Evolutionary conservation across 2,888 invertebrate species (phyloP).

Genomic region (Ferdinandea cuprea): DNA sequence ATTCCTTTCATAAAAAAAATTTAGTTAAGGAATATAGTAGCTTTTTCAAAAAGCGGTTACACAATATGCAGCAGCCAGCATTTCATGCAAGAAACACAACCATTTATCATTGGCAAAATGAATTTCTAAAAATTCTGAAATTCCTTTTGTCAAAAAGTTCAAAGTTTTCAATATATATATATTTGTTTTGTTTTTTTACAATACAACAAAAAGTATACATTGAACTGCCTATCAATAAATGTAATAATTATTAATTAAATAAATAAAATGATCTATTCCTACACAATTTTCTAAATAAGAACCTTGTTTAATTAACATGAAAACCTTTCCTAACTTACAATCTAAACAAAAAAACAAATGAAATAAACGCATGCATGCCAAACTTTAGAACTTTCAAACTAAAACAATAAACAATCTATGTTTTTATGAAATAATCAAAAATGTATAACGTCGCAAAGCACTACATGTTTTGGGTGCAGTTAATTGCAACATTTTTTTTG

Average conservation of each 20-base stretch:
- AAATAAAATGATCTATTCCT: slow-evolving; percentile 51
- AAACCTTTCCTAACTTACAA: slow-evolving; percentile 32
- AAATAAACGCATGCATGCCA: slow-evolving; percentile 51
- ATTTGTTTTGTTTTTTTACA: no score
- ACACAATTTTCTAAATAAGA: slow-evolving; percentile 29
- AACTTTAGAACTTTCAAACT: slow-evolving; percentile 29
- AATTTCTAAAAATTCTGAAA: slow-evolving; percentile 62
- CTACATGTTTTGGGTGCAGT: slow-evolving; percentile 40
- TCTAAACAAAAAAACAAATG: slow-evolving; percentile 17
- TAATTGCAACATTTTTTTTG: slow-evolving; percentile 41
- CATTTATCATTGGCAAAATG: slow-evolving; percentile 71
- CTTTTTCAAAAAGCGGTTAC: slow-evolving; percentile 76
- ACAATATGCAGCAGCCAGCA: slow-evolving; percentile 82
- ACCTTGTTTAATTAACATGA: slow-evolving; percentile 33
- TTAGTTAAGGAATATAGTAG: slow-evolving; percentile 60
- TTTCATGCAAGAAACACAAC: slow-evolving; percentile 80
- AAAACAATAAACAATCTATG: slow-evolving; percentile 18
- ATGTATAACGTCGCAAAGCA: slow-evolving; percentile 52
- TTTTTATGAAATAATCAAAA: background rate
- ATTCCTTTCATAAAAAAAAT: slow-evolving; percentile 30
- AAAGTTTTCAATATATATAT: slow-evolving; percentile 45
- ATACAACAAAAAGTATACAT: slow-evolving; percentile 32
- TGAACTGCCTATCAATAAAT: slow-evolving; percentile 60
- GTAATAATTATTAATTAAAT: slow-evolving; percentile 13
- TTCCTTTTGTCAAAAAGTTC: slow-evolving; percentile 53